Evolutionary conservation across 2,888 invertebrate genomes (phyloP), one percentile per base, ranked within the genome.

Genomic region (Hypomecis punctinalis): DNA sequence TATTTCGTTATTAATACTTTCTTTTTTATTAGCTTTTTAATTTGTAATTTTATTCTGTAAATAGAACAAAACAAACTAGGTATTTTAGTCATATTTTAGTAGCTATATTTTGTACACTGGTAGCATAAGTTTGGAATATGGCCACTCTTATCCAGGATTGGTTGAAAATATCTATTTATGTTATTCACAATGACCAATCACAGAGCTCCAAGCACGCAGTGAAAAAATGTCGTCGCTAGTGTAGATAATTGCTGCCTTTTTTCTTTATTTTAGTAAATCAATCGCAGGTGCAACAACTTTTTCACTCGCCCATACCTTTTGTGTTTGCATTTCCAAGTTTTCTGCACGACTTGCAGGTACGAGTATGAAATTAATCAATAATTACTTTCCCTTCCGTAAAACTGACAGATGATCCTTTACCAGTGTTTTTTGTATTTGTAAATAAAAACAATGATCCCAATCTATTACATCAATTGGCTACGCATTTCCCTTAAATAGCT

Each of bases 211-310:
- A 78, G 84, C 88, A 88, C 67, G 82, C 84, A 81, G 78, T 83
- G 79, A 75, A 83, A 90, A 91, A 88, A 90, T 91, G 91, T 90
- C 91, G 88, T 89, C 88, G 84, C 74, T 71, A 80, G 77, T 84
- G 79, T 86, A 82, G 73, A 56, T 70, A 71, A 75, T 77, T 79
- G 66, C 70, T 70, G 63, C 62, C 70, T 77, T 85, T 86, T 79
- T 42, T 51, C 47, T 56, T 39, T 73, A 71, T 76, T 78, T 79
- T 77, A 74, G 58, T 60, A 56, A 59, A 70, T 80, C 76, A 76
- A 82, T 73, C 81, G 78, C 79, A 79, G 78, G 82, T 79, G 77
- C 74, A 81, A 79, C 81, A 73, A 72, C 68, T 75, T 70, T 63
- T 60, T 60, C 67, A 67, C 61, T 72, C 63, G 45, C 49, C 55